Conservation (phyloP, 2,113 vertebrate species). For the Hippocampus comes region DNA sequence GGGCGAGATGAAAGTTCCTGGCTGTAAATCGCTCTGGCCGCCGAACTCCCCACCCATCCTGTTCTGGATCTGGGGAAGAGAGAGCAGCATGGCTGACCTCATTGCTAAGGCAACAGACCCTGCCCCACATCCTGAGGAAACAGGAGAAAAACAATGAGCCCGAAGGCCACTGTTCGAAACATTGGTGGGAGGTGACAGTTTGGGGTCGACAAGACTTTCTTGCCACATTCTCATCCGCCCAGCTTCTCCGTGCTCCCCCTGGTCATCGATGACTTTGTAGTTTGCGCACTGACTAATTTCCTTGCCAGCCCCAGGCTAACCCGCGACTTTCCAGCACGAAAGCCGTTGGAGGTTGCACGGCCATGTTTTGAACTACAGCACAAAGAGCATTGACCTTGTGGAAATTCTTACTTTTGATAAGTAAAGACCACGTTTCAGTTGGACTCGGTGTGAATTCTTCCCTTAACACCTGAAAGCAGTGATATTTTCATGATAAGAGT, state of each 20-base stretch:
- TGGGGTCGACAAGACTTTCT: neutral
- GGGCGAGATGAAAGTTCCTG: conserved; percentile 34
- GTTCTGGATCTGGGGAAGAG: conserved; percentile 60
- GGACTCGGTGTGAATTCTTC: no score
- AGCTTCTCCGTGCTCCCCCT: neutral
- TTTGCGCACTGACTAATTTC: neutral
- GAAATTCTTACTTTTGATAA: no score
- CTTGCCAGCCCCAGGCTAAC: no score
- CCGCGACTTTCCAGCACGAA: no score
- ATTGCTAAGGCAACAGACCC: conserved; percentile 65
- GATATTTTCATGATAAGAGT: no score
- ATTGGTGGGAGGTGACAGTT: neutral
- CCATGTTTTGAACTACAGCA: no score
- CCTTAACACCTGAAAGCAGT: no score
- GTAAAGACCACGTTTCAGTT: no score
- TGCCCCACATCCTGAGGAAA: conserved; percentile 71
- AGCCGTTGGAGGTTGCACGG: no score
- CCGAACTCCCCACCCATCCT: conserved; percentile 67
- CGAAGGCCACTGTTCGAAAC: conserved; percentile 25
- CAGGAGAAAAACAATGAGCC: conserved; percentile 60
- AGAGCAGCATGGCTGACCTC: conserved; percentile 61
- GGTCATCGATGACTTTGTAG: neutral
- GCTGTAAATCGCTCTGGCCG: conserved; percentile 64
- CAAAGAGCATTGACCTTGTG: no score
- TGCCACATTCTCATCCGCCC: neutral